phyloP scores from a whole-genome alignment of 2,113 vertebrate species.

The Jaculus jaculus region DNA sequence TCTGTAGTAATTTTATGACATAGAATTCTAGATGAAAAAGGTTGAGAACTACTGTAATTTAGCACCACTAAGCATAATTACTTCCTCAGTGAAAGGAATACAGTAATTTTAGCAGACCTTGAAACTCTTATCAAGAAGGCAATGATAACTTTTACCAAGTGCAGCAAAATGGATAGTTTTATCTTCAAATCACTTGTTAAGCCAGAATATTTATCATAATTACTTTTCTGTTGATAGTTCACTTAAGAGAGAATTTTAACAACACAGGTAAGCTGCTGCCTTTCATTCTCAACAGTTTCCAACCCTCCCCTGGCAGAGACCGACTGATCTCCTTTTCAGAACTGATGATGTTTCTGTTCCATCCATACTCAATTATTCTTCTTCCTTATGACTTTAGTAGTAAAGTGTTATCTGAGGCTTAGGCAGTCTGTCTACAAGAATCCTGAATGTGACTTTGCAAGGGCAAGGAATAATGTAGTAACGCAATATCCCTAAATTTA shows the following conservation, averaged over 20 bases:
- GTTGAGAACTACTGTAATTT: not conserved
- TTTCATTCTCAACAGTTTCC: not conserved
- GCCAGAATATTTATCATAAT: conserved; percentile 40
- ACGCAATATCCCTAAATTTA: not conserved
- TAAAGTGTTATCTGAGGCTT: not conserved
- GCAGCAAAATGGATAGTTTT: not conserved
- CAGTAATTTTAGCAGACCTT: not conserved
- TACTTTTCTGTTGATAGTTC: conserved; percentile 13
- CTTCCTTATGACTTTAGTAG: not conserved
- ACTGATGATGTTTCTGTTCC: not conserved
- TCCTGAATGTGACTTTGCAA: not conserved
- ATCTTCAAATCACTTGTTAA: conserved; percentile 10
- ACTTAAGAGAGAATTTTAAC: not conserved
- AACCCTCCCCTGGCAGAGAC: not conserved
- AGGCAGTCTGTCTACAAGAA: not conserved
- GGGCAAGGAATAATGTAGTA: not conserved
- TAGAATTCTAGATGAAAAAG: not conserved
- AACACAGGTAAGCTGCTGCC: not conserved
- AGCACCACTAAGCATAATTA: not conserved
- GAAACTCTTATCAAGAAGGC: not conserved
- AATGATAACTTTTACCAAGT: conserved; percentile 27
- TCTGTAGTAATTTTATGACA: not conserved
- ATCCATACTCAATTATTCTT: not conserved
- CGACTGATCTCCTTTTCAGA: not conserved
- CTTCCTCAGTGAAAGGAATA: not conserved